Evolutionary conservation across 2,888 invertebrate species (phyloP).

Genomic region (Drosophila paranaensis): DNA sequence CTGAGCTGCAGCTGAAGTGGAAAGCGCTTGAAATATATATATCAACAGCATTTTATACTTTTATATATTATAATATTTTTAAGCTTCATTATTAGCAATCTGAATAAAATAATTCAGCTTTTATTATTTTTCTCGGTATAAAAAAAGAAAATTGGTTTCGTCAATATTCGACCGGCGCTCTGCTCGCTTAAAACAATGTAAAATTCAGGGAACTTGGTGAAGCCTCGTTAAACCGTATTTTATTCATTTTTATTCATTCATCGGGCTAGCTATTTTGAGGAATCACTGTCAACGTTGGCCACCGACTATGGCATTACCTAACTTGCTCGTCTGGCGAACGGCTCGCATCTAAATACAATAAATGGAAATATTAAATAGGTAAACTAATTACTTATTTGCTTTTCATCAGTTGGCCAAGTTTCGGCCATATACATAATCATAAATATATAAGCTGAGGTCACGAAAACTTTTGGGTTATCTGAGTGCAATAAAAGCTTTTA

Average conservation of each 20-base stretch:
- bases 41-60: background rate
- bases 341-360: background rate
- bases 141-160: background rate
- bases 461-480: conserved; percentile 22
- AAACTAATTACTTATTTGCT: conserved; percentile 9
- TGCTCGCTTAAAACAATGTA: too few species aligned
- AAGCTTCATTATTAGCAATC: background rate
- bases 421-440: conserved; percentile 1
- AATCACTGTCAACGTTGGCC: background rate
- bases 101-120: background rate
- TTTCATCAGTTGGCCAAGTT: conserved; percentile 7
- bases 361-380: conserved; percentile 1
- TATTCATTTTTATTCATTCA: too few species aligned
- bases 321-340: background rate
- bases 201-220: too few species aligned
- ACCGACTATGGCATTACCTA: background rate
- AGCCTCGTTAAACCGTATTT: too few species aligned
- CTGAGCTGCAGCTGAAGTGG: background rate
- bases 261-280: background rate
- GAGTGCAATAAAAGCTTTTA: conserved; percentile 24
- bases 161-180: background rate
- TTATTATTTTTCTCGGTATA: background rate
- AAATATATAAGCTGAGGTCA: conserved; percentile 9
- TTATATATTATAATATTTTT: background rate
- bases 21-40: background rate